Base-by-base conservation (phyloP, 2,888 invertebrate genomes). In the Tetanocera ferruginea region DNA sequence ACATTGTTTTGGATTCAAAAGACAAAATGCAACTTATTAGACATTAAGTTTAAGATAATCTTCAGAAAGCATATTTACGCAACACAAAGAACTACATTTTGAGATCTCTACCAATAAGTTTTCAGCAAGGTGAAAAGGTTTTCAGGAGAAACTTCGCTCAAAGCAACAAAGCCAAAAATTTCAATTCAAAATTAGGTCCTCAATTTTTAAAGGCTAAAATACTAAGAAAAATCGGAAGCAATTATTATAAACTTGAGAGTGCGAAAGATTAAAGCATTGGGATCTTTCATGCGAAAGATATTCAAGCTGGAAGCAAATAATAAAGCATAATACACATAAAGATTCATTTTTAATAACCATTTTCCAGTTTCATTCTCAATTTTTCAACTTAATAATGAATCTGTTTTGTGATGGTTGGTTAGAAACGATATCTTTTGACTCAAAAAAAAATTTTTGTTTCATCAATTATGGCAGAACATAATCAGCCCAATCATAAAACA, bases 201-300 rank as follows among this genome's bases (percentile, higher is more conserved):
- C 19, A 66, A 66, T 66, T 66, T 37, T 17, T 34, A 37, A 66
- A 66, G 28, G 14, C 31, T 37, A 66, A 8, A 37, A 31, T 66
- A 37, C 31, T 66, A 3, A 31, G 28, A 14, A 66, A 66, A 19
- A 19, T 31, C 3, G 66, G 66, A 31, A 37, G n/a, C n/a, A n/a
- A 31, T 66, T 66, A 66, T 37, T 66, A 66, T 66, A 31, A 66
- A 66, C 28, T 66, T 28, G 19, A 3, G 14, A 31, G 28, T 66
- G 14, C 3, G 17, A 3, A 34, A 37, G 66, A 17, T 34, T 5
- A 66, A 31, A 66, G 28, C 9, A 31, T 66, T 4, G 66, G n/a
- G n/a, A 17, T 34, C 6, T 64, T 25, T n/a, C 64, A 28, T 64
- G 64, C 64, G 34, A 64, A 64, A 64, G 64, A 64, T 34, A 66